Conservation (phyloP, 2,113 vertebrate genomes). For the Lichenostomus cassidix region DNA sequence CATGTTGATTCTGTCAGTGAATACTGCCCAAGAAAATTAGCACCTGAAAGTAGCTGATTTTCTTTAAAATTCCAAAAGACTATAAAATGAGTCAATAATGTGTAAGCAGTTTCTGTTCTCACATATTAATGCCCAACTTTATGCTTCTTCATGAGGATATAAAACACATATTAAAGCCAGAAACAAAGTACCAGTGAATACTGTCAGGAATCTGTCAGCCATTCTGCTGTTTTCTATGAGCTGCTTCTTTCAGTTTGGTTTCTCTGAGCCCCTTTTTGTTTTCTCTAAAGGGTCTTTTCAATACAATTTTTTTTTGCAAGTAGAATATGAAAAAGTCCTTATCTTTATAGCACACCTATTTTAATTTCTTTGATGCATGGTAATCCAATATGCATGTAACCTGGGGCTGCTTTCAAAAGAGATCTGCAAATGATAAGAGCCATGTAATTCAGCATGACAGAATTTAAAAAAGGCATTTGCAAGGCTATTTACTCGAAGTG, state of each 20-base stretch:
- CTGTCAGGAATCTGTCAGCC: background rate
- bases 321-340: constrained; percentile 60
- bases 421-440: constrained; percentile 34
- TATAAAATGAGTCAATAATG: background rate
- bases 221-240: constrained; percentile 5
- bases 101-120: constrained; percentile 4
- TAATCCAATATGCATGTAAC: constrained; percentile 78
- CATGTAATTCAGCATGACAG: constrained; percentile 50
- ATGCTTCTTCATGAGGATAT: background rate
- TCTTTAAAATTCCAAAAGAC: constrained; percentile 10
- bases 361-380: constrained; percentile 75
- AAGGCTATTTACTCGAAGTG: background rate
- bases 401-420: constrained; percentile 62
- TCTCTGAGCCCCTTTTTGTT: background rate
- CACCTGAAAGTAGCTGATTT: background rate
- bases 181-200: background rate
- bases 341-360: constrained; percentile 72
- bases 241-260: background rate
- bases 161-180: constrained; percentile 29
- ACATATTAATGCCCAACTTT: background rate
- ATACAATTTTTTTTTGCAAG: constrained; percentile 48
- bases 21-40: background rate
- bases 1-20: background rate
- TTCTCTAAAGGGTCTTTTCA: constrained; percentile 38
- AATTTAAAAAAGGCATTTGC: background rate